Evolutionary conservation across 1,140 invertebrate genomes (phyloP), one percentile per base, ranked within the genome.

Genomic region (Ceratitis capitata): DNA sequence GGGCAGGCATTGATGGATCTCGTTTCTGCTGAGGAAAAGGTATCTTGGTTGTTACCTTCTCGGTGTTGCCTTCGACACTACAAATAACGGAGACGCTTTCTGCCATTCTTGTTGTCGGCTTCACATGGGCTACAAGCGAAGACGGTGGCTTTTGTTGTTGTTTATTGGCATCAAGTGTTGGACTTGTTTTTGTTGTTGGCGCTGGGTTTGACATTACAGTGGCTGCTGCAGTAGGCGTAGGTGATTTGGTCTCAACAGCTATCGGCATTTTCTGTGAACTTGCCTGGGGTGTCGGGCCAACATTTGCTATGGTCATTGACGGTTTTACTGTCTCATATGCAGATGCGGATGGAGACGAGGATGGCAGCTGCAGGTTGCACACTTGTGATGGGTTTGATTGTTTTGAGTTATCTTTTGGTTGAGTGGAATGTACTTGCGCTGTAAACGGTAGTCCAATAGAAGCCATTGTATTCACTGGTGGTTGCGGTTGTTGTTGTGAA

Each of bases 61-160:
- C 39, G 19, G 19, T 10, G 39, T 45, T 78, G 39, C 39, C 32
- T 14, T 78, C 69, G 45, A 26, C 39, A 12, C 39, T 78, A 12
- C 69, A 78, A 9, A 86, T 86, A 5, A 86, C 86, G 9, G 86
- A 85, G 16, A 86, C 84, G 42, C n/a, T 85, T 64, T 85, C 85
- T 7, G 42, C 82, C 16, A 49, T 16, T 29, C 84, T 84, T 49
- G 58, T 16, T 26, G 29, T 51, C 39, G 61, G 56, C 85, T 39
- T 42, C 26, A 56, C 14, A n/a, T 4, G n/a, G 10, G 42, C 14
- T 39, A 39, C 56, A 10, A 64, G 7, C 39, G 29, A 1, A 23
- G 23, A 39, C n/a, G 84, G 47, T 82, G n/a, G 47, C 42, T 74
- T 23, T 69, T 83, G n/a, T 6, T 64, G 45, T 23, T 42, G 45